Evolutionary conservation across 2,888 invertebrate species (phyloP), one percentile per base, ranked within the genome.

Genomic region (Pedicia rivosa): DNA sequence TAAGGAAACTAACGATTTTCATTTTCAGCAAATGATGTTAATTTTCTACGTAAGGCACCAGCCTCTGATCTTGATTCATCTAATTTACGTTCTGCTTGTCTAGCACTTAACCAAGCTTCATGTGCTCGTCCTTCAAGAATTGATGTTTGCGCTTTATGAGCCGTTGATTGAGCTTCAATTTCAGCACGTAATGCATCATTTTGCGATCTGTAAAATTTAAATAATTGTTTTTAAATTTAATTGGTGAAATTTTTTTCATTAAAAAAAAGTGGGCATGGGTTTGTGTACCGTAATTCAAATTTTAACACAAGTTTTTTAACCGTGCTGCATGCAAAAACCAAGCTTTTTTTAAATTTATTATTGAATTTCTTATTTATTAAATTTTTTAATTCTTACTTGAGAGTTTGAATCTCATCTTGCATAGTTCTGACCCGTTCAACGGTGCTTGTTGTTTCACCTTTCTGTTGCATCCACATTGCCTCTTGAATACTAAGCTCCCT

Each of bases 101-200:
- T 67, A 10, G 86, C 79, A 40, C 77, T 72, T 37, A 91, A 72
- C 90, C 84, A 86, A 45, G 80, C 78, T 51, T 82, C 78, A 59
- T 90, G 87, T 12, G 83, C 78, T 45, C 86, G 81, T 49, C 79
- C 75, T 59, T 90, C 88, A 40, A 83, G 67, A 39, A 74, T 71
- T 37, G 83, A 71, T 45, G 86, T 75, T 51, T 86, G 84, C 0
- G 66, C 59, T 48, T 71, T 70, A 13, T 67, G 66, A 5, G 64
- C 57, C 2, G 71, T 78, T 56, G 87, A 81, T 56, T 86, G 86
- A 40, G 86, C 84, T n/a, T 83, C 70, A 42, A 90, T 74, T 64
- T 90, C 90, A 38, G 81, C 72, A 39, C 82, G 82, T 42, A 90
- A 56, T 37, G 66, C 61, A 53, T 69, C 70, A 46, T 68, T 68